phyloP scores from a whole-genome alignment of 2,113 vertebrate species.

The Paradisaea rubra region DNA sequence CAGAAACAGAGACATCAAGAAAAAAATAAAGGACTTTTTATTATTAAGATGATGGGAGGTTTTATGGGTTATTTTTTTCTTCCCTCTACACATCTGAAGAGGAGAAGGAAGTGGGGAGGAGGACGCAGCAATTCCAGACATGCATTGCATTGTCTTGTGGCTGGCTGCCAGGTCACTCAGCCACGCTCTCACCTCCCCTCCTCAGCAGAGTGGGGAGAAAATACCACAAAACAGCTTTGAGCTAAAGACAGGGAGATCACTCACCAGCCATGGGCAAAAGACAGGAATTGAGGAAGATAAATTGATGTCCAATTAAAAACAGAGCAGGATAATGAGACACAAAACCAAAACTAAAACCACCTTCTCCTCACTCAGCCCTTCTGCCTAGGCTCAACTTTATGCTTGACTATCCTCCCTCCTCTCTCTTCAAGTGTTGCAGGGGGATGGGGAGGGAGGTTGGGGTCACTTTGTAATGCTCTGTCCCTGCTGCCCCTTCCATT shows the following conservation, averaged over 20 bases:
- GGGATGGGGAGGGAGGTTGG: background rate
- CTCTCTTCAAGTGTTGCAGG: accelerated
- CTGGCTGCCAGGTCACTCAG: background rate
- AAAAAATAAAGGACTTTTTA: background rate
- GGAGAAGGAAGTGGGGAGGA: background rate
- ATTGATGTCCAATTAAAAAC: background rate
- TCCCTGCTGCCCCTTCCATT: background rate
- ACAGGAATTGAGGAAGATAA: background rate
- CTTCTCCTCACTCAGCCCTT: background rate
- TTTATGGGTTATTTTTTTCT: background rate
- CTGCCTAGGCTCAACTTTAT: background rate
- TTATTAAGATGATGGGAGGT: background rate
- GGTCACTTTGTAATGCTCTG: background rate
- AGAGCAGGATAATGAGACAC: background rate
- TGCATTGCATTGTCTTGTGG: accelerated
- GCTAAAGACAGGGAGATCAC: background rate
- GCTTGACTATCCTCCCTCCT: background rate
- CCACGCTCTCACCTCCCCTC: accelerated
- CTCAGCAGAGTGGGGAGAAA: background rate
- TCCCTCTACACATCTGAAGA: background rate
- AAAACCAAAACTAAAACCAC: background rate
- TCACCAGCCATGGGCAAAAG: background rate
- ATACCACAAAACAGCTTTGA: background rate
- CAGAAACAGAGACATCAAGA: background rate
- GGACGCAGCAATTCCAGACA: background rate